Base-by-base conservation (phyloP, 2,113 vertebrate species). In the Gymnorhina tibicen region DNA sequence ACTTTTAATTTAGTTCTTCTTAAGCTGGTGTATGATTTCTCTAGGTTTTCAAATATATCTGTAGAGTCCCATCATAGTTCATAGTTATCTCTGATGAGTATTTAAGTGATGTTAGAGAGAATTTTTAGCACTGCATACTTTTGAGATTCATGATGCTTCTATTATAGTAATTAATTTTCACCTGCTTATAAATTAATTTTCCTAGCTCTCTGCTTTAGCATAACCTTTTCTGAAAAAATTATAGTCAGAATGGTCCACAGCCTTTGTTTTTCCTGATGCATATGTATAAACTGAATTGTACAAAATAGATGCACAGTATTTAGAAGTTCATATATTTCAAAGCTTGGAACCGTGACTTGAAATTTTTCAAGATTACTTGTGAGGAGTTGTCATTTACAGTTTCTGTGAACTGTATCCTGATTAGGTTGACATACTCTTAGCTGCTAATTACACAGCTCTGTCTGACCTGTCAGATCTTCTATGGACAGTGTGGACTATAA, bases 131-230 rank as follows among this genome's bases (percentile, higher is more conserved):
- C 9, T 50, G 11, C 0, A 0, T 42, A 47, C 11, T n/a, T 10
- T 35, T 63, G 49, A 72, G 28, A 66, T 69, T 60, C 23, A 16
- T 32, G 1, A 10, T 26, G 2, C 8, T 73, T 82, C 49, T 68
- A 16, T 15, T 62, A 37, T 8, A 32, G 18, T 33, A 42, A 56
- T 56, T 56, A 3, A 55, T 68, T 81, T 89, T 81, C 24, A 76
- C 9, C 21, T 77, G 9, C 7, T 68, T 77, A 19, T 33, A 47
- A 39, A 60, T 8, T 10, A 42, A 19, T 49, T 73, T 85, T 53
- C 14, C 10, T 44, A 68, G 1, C 4, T 59, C 1, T 44, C 11
- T 37, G 4, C 5, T 7, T 49, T 24, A n/a, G 19, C 4, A 8
- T 49, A 59, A 64, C 18, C 4, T 35, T 8, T 49, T 91, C 17